Evolutionary conservation across 2,113 vertebrate genomes (phyloP).

Genomic region (Saiga tatarica): DNA sequence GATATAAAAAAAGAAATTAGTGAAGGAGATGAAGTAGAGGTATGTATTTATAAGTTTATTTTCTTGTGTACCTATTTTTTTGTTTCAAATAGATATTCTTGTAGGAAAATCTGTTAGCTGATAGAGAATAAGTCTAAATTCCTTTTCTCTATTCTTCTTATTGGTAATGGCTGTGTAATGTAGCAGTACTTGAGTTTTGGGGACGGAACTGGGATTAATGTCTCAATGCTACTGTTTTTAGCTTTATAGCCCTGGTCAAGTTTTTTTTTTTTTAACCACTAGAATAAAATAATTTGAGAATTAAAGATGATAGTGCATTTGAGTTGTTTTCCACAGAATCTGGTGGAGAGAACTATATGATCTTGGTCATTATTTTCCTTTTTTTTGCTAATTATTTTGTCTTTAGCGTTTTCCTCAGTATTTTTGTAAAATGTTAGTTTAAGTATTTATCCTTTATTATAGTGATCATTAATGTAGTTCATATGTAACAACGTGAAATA

Average conservation of each 20-base stretch:
- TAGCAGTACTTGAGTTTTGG: neutral
- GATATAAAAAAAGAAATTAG: constrained; percentile 96
- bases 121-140: neutral
- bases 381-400: neutral
- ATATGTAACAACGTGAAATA: neutral
- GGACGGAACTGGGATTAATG: neutral
- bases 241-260: neutral
- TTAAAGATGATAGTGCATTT: neutral
- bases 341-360: neutral
- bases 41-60: constrained; percentile 76
- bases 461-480: neutral
- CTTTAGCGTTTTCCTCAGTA: neutral
- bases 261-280: neutral
- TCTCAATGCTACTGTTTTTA: neutral
- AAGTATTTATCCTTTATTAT: neutral
- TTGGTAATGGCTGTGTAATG: neutral
- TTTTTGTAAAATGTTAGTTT: neutral
- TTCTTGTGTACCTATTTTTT: neutral
- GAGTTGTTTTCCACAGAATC: neutral
- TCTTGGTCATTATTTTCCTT: neutral
- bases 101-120: neutral
- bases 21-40: constrained; percentile 98
- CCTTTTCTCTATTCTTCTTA: neutral
- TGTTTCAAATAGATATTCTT: neutral
- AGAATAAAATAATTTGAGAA: neutral